Percentiles rank a stretch among this genome's conserved stretches.
These are phyloP conservation scores for Crotalus tigris DNA, from an alignment of 2,113 vertebrate species.

Conservation along the genomic window DNA sequence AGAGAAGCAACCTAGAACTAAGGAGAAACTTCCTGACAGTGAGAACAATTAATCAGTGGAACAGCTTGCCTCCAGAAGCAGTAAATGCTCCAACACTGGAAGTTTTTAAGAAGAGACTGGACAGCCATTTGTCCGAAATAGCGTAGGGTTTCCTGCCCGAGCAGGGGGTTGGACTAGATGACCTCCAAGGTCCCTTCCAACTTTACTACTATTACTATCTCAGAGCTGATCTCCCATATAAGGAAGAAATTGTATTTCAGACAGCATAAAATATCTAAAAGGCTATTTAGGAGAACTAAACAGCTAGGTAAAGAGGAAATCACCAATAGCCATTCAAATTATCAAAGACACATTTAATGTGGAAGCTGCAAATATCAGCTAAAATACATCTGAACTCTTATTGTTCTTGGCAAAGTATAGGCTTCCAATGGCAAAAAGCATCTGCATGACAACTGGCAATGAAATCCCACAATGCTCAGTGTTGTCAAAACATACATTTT, in stretches of 20 bases:
- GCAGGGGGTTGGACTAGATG: too few species aligned
- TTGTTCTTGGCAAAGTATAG: neutral
- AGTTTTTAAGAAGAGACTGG: too few species aligned
- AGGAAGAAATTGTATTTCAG: neutral
- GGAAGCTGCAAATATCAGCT: neutral
- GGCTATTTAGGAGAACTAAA: neutral
- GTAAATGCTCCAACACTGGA: too few species aligned
- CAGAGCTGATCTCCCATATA: neutral
- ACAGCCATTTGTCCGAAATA: too few species aligned
- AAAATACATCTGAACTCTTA: neutral
- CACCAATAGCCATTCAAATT: neutral
- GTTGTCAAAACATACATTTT: conserved; percentile 2
- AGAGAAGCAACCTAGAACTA: too few species aligned
- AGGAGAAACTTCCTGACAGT: too few species aligned
- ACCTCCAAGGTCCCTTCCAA: too few species aligned
- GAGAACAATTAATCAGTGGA: too few species aligned
- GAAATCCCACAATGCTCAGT: neutral
- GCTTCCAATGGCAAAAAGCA: neutral
- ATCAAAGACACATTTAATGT: neutral
- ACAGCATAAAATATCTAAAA: neutral
- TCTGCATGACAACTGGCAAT: neutral
- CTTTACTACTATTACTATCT: too few species aligned
- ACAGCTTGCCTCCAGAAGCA: too few species aligned
- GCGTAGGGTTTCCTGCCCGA: too few species aligned
- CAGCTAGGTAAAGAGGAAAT: neutral